phyloP scores from a whole-genome alignment of 2,888 invertebrate species.

The Tromatobia lineatoria region DNA sequence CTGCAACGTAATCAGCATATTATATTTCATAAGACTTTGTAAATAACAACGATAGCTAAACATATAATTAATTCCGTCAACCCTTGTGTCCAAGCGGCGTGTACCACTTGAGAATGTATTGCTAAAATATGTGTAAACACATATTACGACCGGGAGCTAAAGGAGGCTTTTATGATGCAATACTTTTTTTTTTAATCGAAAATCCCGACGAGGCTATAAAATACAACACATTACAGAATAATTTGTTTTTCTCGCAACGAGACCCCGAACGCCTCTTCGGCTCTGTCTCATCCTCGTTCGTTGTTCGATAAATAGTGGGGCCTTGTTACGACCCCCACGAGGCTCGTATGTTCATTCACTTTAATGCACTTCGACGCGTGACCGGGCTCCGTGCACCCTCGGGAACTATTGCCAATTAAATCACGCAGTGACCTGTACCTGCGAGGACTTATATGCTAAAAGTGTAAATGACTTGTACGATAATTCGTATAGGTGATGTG shows the following conservation, averaged over 20 bases:
- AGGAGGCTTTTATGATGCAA: background rate
- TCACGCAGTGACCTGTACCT: slow-evolving; percentile 65
- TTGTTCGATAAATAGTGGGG: slow-evolving; percentile 74
- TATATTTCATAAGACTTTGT: background rate
- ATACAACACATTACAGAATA: slow-evolving; percentile 27
- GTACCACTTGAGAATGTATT: background rate
- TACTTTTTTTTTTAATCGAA: background rate
- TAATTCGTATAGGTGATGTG: background rate
- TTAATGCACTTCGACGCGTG: slow-evolving; percentile 72
- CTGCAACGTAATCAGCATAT: background rate
- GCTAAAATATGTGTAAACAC: background rate
- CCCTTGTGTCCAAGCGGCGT: background rate
- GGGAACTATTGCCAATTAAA: slow-evolving; percentile 76
- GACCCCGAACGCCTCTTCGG: slow-evolving; percentile 52
- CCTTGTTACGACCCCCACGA: slow-evolving; percentile 68
- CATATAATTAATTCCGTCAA: background rate
- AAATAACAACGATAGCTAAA: background rate
- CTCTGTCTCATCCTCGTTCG: slow-evolving; percentile 28
- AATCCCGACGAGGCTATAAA: slow-evolving; percentile 20
- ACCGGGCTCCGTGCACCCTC: slow-evolving; percentile 49
- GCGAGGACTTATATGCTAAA: slow-evolving; percentile 37
- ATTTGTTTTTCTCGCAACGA: slow-evolving; percentile 48
- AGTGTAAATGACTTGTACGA: slow-evolving; percentile 12
- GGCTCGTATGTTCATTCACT: slow-evolving; percentile 77
- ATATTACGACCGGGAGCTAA: background rate